A percentile compares a stretch with the other conserved stretches of the same genome.
These are phyloP conservation scores for Cheilosia impressa DNA, from an alignment of 2,888 invertebrate species.

Conservation along the genomic window DNA sequence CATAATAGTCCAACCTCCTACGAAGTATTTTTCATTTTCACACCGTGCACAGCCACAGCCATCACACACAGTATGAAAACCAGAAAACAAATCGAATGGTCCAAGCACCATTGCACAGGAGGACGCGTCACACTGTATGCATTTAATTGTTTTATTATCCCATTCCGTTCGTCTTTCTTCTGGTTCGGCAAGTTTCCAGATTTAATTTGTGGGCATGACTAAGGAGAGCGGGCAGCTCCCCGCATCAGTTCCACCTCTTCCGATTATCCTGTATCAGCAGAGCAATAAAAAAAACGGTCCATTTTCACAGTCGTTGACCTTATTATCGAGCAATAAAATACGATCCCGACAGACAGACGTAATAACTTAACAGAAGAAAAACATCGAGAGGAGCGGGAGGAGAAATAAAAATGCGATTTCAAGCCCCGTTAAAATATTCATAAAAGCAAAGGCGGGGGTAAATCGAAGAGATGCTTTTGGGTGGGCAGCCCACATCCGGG, in stretches of 20 bases:
- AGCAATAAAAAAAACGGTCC: slow-evolving; percentile 13
- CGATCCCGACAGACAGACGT: slow-evolving; percentile 29
- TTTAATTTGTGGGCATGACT: background rate
- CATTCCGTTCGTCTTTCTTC: slow-evolving; percentile 39
- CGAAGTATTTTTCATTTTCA: slow-evolving; percentile 4
- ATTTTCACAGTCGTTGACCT: slow-evolving; percentile 49
- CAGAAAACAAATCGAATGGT: background rate
- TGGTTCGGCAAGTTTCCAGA: slow-evolving; percentile 19
- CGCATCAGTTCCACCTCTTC: background rate
- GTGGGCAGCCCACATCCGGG: background rate
- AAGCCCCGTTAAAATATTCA: slow-evolving; percentile 34
- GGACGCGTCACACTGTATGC: slow-evolving; percentile 24
- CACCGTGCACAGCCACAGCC: background rate
- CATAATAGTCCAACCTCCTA: background rate
- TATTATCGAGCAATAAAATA: slow-evolving; percentile 55
- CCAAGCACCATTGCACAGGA: slow-evolving; percentile 33
- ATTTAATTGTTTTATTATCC: slow-evolving; percentile 69
- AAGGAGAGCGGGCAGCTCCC: background rate
- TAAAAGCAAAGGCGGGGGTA: slow-evolving; percentile 7
- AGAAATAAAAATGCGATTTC: slow-evolving; percentile 11
- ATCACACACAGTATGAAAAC: background rate
- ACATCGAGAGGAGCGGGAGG: background rate
- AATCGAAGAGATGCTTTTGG: background rate
- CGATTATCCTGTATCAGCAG: slow-evolving; percentile 28
- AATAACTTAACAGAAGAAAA: slow-evolving; percentile 34